These are phyloP conservation scores for Conger conger DNA, from an alignment of 2,113 vertebrate species.

Conservation along the genomic window DNA sequence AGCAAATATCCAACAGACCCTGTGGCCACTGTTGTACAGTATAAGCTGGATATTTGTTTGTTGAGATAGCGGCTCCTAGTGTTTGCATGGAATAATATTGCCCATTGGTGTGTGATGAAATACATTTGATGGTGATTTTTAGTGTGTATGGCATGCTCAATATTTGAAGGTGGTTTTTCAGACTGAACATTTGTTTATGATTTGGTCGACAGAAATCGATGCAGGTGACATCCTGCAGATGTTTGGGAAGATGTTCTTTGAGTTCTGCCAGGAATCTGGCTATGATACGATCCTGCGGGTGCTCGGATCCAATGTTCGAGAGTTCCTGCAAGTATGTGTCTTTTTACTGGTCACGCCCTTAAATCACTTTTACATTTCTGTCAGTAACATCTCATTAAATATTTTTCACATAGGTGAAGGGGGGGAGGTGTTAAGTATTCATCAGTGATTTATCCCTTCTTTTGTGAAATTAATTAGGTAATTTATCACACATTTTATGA, in stretches of 20 bases:
- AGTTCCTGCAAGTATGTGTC: conserved; percentile 89
- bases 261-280: conserved; percentile 98
- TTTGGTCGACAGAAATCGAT: conserved; percentile 81
- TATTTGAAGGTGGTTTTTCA: not conserved
- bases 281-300: conserved; percentile 97
- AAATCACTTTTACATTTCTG: no score
- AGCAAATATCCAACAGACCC: no score
- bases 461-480: not conserved
- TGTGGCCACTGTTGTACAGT: no score
- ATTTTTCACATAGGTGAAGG: not conserved
- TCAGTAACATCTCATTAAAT: not conserved
- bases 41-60: no score
- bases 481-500: not conserved
- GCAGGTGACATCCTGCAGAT: conserved; percentile 95
- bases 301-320: conserved; percentile 93
- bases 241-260: conserved; percentile 99
- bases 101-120: not conserved
- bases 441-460: not conserved
- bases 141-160: not conserved
- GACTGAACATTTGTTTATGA: conserved; percentile 7
- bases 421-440: not conserved
- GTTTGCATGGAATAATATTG: not conserved
- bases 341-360: not conserved
- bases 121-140: not conserved
- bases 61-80: no score